Evolutionary conservation across 2,113 vertebrate species (phyloP).

Genomic region (Callopanchax toddi): DNA sequence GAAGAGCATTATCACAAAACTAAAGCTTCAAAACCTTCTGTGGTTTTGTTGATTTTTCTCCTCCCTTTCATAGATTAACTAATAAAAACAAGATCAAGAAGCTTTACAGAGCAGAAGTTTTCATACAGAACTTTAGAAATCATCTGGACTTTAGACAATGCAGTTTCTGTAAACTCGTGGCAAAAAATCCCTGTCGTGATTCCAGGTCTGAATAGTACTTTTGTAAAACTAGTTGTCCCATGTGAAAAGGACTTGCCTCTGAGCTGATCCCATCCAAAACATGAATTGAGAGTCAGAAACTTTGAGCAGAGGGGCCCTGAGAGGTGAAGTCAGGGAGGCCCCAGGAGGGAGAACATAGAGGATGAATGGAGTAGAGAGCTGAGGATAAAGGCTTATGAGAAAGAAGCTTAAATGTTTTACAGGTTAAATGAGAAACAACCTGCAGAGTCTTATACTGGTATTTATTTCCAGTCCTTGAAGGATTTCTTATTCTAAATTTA

Average conservation of each 20-base stretch:
- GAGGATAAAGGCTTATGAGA: constrained; percentile 16
- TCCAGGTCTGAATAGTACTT: constrained; percentile 3
- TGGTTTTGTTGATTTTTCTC: neutral
- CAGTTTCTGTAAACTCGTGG: constrained; percentile 5
- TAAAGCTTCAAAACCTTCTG: neutral
- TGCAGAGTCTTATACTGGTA: neutral
- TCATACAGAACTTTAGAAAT: neutral
- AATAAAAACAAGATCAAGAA: neutral
- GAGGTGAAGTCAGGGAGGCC: constrained; percentile 5
- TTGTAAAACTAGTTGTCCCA: neutral
- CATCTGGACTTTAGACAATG: neutral
- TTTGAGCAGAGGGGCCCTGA: neutral
- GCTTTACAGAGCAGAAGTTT: neutral
- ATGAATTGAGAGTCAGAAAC: neutral
- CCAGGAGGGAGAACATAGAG: neutral
- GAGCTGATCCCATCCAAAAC: constrained; percentile 3
- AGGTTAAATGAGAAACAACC: neutral
- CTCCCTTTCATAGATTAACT: neutral
- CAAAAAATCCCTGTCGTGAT: no score
- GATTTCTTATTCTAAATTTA: no score
- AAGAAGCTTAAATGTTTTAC: neutral
- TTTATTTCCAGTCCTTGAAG: no score
- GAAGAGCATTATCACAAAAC: no score
- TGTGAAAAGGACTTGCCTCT: neutral
- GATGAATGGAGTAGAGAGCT: neutral